Evolutionary conservation across 2,888 invertebrate species (phyloP).

Genomic region (Arrhopalites spinosus): DNA sequence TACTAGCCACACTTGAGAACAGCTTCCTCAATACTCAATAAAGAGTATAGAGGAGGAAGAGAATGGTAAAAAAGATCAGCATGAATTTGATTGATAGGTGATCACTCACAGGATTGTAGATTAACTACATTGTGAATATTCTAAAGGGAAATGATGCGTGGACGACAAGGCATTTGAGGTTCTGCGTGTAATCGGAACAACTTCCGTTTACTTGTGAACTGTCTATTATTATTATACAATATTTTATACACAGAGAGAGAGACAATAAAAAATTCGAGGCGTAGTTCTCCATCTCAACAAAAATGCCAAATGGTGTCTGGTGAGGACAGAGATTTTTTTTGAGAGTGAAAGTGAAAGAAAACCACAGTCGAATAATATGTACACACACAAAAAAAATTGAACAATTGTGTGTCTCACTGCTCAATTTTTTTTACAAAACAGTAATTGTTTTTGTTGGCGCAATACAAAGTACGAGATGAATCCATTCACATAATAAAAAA

Average conservation of each 20-base stretch:
- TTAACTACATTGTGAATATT: background rate
- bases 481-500: background rate
- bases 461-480: background rate
- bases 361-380: background rate
- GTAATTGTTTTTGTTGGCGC: no score
- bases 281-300: no score
- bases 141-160: slow-evolving; percentile 24
- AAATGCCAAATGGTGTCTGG: no score
- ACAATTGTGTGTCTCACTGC: no score
- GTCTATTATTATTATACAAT: background rate
- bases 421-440: no score
- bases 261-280: no score
- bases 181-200: slow-evolving; percentile 31
- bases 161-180: slow-evolving; percentile 7
- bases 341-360: background rate
- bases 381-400: no score
- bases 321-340: no score
- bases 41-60: background rate
- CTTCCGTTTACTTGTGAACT: slow-evolving; percentile 24
- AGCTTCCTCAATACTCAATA: background rate
- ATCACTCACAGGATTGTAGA: no score
- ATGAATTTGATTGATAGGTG: background rate
- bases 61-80: background rate
- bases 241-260: background rate
- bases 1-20: no score